Conservation (phyloP, 2,797 vertebrate genomes). For the Pogonophryne albipinna region DNA sequence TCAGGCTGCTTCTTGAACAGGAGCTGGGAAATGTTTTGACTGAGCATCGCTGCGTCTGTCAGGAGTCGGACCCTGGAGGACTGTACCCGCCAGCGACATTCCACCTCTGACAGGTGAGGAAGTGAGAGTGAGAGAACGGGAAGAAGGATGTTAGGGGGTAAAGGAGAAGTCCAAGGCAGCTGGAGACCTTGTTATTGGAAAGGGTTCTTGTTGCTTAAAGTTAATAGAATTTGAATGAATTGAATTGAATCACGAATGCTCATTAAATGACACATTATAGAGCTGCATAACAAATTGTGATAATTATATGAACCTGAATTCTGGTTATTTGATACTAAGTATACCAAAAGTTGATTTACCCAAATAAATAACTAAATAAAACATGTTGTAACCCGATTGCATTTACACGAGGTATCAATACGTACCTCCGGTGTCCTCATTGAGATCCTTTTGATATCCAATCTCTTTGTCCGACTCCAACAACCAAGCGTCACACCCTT, state of each 20-base stretch:
- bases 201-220: constrained; percentile 70
- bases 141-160: constrained; percentile 78
- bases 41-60: constrained; percentile 79
- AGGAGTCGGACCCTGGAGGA: constrained; percentile 69
- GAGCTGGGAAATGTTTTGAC: constrained; percentile 71
- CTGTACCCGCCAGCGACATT: constrained; percentile 81
- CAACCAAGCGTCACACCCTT: no score
- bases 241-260: constrained; percentile 40
- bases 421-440: no score
- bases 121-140: constrained; percentile 85
- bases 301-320: neutral
- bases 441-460: no score
- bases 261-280: constrained; percentile 3
- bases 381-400: neutral
- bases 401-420: no score
- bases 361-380: neutral
- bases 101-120: constrained; percentile 87
- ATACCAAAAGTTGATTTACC: neutral
- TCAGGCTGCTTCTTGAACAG: constrained; percentile 38
- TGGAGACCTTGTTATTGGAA: constrained; percentile 79
- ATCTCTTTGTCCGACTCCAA: no score
- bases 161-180: constrained; percentile 76
- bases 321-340: neutral
- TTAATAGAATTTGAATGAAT: constrained; percentile 63
- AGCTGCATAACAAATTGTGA: constrained; percentile 6